A percentile compares a stretch with the other conserved stretches of the same genome.
Conservation (phyloP, 2,113 vertebrate species). For the Fukomys damarensis region DNA sequence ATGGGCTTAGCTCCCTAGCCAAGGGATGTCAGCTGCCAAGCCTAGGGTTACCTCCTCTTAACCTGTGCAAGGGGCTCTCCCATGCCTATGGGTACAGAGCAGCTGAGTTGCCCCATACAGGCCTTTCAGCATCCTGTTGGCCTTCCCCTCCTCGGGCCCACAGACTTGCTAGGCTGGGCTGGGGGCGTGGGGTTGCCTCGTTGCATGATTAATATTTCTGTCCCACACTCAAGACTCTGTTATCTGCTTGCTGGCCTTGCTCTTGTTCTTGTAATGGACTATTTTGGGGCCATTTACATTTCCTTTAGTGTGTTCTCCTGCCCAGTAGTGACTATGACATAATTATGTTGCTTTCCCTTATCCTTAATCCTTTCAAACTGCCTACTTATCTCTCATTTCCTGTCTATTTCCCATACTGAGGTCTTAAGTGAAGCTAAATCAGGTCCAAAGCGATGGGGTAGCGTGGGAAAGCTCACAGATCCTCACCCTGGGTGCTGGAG, state of each 20-base stretch:
- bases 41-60: background rate
- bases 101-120: background rate
- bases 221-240: background rate
- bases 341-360: constrained; percentile 66
- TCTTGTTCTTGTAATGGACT: constrained; percentile 59
- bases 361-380: constrained; percentile 65
- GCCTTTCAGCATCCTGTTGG: background rate
- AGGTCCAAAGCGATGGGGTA: constrained; percentile 18
- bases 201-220: constrained; percentile 61
- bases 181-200: background rate
- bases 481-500: background rate
- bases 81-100: background rate
- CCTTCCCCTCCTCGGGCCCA: background rate
- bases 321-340: constrained; percentile 57
- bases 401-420: constrained; percentile 61
- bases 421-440: constrained; percentile 54
- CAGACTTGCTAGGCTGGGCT: background rate
- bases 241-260: constrained; percentile 62
- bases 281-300: constrained; percentile 54
- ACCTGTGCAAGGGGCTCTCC: background rate
- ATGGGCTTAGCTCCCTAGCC: background rate
- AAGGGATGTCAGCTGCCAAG: background rate
- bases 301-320: constrained; percentile 50
- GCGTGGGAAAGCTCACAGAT: constrained; percentile 20
- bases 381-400: constrained; percentile 75